These are phyloP conservation scores for Colletes collaris DNA, from an alignment of 2,888 invertebrate genomes.

Conservation along the genomic window DNA sequence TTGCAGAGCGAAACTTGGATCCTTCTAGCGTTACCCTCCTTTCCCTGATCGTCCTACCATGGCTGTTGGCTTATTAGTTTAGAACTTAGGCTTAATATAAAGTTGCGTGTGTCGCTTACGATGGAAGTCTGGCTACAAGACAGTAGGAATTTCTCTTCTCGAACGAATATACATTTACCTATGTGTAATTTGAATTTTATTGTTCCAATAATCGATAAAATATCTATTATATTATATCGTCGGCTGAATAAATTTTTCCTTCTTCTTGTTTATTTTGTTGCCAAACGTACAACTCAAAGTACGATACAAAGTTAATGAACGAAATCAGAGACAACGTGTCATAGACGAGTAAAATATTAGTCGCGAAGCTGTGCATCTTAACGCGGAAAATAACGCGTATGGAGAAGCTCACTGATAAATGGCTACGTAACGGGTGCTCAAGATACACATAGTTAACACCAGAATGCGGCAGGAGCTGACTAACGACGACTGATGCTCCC, in stretches of 20 bases:
- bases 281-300: too few species aligned
- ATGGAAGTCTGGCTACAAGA: slow-evolving; percentile 55
- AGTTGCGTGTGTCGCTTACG: slow-evolving; percentile 67
- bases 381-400: slow-evolving; percentile 66
- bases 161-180: background rate
- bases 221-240: background rate
- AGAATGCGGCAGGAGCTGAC: slow-evolving; percentile 58
- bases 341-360: slow-evolving; percentile 52
- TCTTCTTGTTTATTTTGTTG: too few species aligned
- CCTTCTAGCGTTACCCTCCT: slow-evolving; percentile 60
- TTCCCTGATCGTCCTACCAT: slow-evolving; percentile 64
- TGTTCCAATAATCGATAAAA: background rate
- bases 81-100: slow-evolving; percentile 75
- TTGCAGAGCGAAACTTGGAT: slow-evolving; percentile 66
- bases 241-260: too few species aligned
- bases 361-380: slow-evolving; percentile 52
- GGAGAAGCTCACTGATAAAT: slow-evolving; percentile 69
- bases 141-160: slow-evolving; percentile 29
- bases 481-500: slow-evolving; percentile 72
- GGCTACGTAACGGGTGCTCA: slow-evolving; percentile 72
- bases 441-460: slow-evolving; percentile 77
- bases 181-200: background rate
- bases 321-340: slow-evolving; percentile 42
- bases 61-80: slow-evolving; percentile 79
- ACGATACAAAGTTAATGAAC: background rate